These are phyloP conservation scores for Ophiothrix spiculata DNA, from an alignment of 35 echinoderm and acorn worm genomes.

Conservation along the genomic window DNA sequence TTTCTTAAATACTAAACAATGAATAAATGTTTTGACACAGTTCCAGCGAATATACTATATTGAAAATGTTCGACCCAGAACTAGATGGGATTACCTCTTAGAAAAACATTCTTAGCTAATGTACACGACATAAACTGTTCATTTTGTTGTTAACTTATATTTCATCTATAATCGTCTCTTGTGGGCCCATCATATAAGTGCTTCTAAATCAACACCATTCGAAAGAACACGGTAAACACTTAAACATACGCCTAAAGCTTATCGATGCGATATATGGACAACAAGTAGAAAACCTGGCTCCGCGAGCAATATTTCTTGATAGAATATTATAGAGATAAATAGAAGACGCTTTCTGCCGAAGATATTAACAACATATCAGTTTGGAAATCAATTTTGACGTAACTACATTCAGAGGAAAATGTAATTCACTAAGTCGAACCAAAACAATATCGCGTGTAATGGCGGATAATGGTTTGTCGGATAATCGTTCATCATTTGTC, in stretches of 20 bases:
- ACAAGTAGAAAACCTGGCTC: not conserved
- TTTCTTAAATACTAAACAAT: no score
- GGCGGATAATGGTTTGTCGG: not conserved
- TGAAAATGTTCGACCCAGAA: conserved; percentile 1
- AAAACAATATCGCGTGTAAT: not conserved
- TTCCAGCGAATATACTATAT: no score
- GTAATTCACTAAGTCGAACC: not conserved
- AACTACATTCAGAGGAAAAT: conserved; percentile 10
- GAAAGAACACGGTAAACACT: not conserved
- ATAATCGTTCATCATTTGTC: conserved; percentile 13
- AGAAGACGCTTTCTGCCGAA: not conserved
- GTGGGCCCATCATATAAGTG: not conserved
- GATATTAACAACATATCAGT: not conserved
- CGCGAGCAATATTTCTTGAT: not conserved
- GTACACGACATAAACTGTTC: not conserved
- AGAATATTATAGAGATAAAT: not conserved
- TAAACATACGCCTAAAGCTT: not conserved
- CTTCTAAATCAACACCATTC: not conserved
- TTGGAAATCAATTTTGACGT: not conserved
- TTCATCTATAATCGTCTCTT: not conserved
- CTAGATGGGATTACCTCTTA: not conserved
- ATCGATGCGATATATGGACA: not conserved
- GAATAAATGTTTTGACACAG: no score
- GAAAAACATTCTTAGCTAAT: not conserved
- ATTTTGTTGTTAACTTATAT: not conserved